Conservation (phyloP, 2,113 vertebrate species). For the Apeltes quadracus region DNA sequence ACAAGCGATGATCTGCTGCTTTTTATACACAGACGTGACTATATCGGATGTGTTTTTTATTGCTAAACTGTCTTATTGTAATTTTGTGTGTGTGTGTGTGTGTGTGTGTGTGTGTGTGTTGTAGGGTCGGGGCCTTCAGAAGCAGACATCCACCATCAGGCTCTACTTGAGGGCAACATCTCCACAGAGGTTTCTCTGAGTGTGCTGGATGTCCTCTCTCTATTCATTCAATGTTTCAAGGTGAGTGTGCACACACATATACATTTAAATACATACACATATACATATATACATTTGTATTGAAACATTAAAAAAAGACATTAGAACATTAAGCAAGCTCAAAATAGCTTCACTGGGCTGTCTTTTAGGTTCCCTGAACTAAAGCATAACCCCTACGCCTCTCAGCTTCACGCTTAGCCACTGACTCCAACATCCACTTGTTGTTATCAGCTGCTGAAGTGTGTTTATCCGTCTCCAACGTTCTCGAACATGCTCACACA, state of each 20-base stretch:
- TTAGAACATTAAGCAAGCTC: too few relatives aligned
- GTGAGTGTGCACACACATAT: constrained; percentile 68
- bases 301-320: too few relatives aligned
- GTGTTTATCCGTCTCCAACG: background rate
- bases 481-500: too few relatives aligned
- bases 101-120: constrained; percentile 10
- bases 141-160: constrained; percentile 92
- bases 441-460: too few relatives aligned
- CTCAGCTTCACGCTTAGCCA: background rate
- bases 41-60: too few relatives aligned
- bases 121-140: constrained; percentile 86
- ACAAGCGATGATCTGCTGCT: background rate
- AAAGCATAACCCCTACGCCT: background rate
- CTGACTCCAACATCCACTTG: background rate
- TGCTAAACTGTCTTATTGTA: background rate
- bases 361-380: too few relatives aligned
- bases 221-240: constrained; percentile 95
- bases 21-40: background rate
- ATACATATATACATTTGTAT: background rate
- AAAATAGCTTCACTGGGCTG: background rate
- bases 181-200: constrained; percentile 91
- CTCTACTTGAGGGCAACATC: constrained; percentile 91
- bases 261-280: constrained; percentile 1
- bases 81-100: background rate
- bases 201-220: constrained; percentile 90